Conservation (phyloP, 2,797 vertebrate genomes). For the Lutjanus campechanus region DNA sequence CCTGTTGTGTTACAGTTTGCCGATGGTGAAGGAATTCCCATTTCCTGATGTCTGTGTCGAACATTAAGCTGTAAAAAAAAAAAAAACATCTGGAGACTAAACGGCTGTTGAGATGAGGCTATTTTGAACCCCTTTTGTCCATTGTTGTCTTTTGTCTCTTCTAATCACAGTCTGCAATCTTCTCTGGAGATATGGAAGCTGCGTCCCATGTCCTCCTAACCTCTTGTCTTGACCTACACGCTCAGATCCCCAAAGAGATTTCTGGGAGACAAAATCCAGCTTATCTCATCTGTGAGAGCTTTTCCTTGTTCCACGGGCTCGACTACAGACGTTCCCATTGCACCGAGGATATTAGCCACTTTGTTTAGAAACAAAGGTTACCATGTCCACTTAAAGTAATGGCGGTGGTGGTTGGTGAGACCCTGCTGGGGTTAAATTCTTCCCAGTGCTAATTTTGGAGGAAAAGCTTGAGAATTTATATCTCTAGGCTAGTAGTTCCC, state of each 20-base stretch:
- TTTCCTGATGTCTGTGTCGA: slow-evolving; percentile 59
- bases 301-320: slow-evolving; percentile 55
- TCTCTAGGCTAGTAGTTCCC: slow-evolving; percentile 4
- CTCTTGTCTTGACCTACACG: slow-evolving; percentile 55
- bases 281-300: slow-evolving; percentile 57
- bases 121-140: slow-evolving; percentile 65
- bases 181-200: slow-evolving; percentile 45
- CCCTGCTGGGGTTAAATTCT: slow-evolving; percentile 30
- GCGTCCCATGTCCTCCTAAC: slow-evolving; percentile 63
- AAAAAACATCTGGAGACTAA: slow-evolving; percentile 66
- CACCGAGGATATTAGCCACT: slow-evolving; percentile 49
- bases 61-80: slow-evolving; percentile 9
- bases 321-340: slow-evolving; percentile 47
- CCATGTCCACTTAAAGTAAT: slow-evolving; percentile 35
- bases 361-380: slow-evolving; percentile 65
- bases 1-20: slow-evolving; percentile 77
- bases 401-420: not conserved
- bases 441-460: slow-evolving; percentile 66
- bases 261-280: slow-evolving; percentile 60
- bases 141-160: slow-evolving; percentile 53
- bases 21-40: slow-evolving; percentile 56
- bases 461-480: slow-evolving; percentile 60
- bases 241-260: slow-evolving; percentile 51
- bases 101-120: slow-evolving; percentile 39
- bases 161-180: slow-evolving; percentile 61